These are phyloP conservation scores for Craterocephalus amniculus DNA, from an alignment of 2,797 vertebrate genomes.

Conservation along the genomic window DNA sequence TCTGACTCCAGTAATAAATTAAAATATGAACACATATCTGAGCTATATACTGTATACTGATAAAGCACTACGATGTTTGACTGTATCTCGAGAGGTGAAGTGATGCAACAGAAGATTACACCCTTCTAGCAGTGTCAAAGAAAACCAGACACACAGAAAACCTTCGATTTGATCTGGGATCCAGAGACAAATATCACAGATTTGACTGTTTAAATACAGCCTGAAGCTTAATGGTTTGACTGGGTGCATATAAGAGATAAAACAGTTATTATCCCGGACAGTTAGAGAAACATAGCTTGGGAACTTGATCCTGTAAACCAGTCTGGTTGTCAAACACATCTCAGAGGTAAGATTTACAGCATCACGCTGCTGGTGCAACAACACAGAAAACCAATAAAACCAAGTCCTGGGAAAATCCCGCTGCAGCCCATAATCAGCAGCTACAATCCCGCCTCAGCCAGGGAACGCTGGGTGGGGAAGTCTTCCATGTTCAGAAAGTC, in stretches of 20 bases:
- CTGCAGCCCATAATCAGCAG: conserved; percentile 28
- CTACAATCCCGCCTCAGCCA: conserved; percentile 40
- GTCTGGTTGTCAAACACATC: neutral
- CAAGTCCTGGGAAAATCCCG: conserved; percentile 30
- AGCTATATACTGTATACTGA: too few relatives aligned
- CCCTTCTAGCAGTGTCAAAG: too few relatives aligned
- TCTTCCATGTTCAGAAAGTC: conserved; percentile 31
- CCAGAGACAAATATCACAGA: neutral
- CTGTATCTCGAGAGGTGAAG: too few relatives aligned
- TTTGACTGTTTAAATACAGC: neutral
- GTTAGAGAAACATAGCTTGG: neutral
- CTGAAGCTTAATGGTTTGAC: neutral
- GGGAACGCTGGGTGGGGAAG: conserved; percentile 32
- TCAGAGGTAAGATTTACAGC: too few relatives aligned
- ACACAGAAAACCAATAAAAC: conserved; percentile 22
- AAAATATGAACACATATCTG: too few relatives aligned
- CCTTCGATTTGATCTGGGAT: neutral
- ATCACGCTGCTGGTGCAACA: conserved; percentile 19
- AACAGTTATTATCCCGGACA: too few relatives aligned
- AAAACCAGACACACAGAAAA: too few relatives aligned
- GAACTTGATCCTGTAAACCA: neutral
- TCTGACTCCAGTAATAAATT: too few relatives aligned
- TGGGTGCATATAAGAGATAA: too few relatives aligned
- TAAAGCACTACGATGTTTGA: too few relatives aligned
- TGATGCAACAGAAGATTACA: too few relatives aligned